These are phyloP conservation scores for Miniopterus natalensis DNA, from an alignment of 2,113 vertebrate genomes.

Conservation along the genomic window DNA sequence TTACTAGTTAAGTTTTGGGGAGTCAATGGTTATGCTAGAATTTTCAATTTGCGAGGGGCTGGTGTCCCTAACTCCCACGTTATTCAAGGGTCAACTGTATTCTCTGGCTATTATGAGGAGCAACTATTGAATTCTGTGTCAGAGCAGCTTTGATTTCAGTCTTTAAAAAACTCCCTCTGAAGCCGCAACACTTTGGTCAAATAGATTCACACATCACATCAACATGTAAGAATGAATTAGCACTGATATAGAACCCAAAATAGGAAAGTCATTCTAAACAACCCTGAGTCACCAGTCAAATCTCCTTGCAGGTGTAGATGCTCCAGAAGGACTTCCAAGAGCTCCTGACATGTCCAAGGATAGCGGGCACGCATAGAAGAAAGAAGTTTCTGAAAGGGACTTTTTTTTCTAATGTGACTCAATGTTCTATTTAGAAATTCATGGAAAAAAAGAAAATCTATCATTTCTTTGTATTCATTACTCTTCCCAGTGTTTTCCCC, in stretches of 20 bases:
- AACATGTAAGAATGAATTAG: neutral
- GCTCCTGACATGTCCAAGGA: neutral
- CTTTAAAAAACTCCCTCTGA: slow-evolving; percentile 8
- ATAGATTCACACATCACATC: neutral
- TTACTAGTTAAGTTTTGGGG: no score
- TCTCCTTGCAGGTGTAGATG: neutral
- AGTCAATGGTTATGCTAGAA: neutral
- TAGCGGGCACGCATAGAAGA: neutral
- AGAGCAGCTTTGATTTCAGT: neutral
- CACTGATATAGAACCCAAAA: neutral
- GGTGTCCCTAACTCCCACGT: neutral
- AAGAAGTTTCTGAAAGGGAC: neutral
- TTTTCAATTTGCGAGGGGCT: neutral
- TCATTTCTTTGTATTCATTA: neutral
- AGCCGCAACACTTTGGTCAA: neutral
- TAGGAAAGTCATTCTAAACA: neutral
- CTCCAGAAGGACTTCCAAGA: neutral
- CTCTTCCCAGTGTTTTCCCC: neutral
- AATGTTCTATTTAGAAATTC: neutral
- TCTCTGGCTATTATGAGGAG: neutral
- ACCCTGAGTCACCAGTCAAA: neutral
- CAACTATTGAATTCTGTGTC: slow-evolving; percentile 12
- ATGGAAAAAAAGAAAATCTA: neutral
- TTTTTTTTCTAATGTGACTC: neutral
- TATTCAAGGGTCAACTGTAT: neutral